Percentiles rank a stretch among this genome's conserved stretches.
Conservation (phyloP, 2,888 invertebrate species). For the Dynastes tityus region DNA sequence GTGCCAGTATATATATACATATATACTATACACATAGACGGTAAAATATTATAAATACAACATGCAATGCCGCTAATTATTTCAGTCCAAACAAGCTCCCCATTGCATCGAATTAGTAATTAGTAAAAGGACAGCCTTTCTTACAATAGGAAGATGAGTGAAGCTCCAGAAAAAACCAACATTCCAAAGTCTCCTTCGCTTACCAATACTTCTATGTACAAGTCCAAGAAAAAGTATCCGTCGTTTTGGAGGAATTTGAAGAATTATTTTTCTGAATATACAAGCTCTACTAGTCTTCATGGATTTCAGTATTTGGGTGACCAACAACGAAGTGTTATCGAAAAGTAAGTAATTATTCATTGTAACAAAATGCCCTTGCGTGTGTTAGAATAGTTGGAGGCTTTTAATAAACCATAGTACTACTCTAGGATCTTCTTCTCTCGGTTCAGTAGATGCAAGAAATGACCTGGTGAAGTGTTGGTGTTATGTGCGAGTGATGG, state of each 20-base stretch:
- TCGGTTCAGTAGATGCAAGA: too few relatives aligned
- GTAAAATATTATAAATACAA: conserved; percentile 11
- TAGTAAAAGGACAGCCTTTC: background rate
- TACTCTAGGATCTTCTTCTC: too few relatives aligned
- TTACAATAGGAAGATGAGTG: background rate
- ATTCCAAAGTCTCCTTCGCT: background rate
- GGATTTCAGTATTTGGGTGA: conserved; percentile 59
- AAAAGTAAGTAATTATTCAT: conserved; percentile 18
- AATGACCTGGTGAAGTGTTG: too few relatives aligned
- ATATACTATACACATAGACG: background rate
- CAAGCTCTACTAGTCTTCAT: conserved; percentile 54
- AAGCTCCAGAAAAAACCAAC: background rate
- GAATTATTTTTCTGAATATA: conserved; percentile 52
- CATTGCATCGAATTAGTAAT: background rate
- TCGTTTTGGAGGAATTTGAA: conserved; percentile 51
- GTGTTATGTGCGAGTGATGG: too few relatives aligned
- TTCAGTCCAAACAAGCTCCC: background rate
- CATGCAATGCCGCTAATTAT: background rate
- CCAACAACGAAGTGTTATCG: conserved; percentile 52
- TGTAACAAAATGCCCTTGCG: too few relatives aligned
- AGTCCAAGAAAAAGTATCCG: conserved; percentile 55
- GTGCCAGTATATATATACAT: too few relatives aligned
- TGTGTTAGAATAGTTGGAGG: too few relatives aligned
- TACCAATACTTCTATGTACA: conserved; percentile 5
- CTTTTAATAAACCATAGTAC: too few relatives aligned